Evolutionary conservation across 2,113 vertebrate genomes (phyloP).

Genomic region (Prunella fulvescens): DNA sequence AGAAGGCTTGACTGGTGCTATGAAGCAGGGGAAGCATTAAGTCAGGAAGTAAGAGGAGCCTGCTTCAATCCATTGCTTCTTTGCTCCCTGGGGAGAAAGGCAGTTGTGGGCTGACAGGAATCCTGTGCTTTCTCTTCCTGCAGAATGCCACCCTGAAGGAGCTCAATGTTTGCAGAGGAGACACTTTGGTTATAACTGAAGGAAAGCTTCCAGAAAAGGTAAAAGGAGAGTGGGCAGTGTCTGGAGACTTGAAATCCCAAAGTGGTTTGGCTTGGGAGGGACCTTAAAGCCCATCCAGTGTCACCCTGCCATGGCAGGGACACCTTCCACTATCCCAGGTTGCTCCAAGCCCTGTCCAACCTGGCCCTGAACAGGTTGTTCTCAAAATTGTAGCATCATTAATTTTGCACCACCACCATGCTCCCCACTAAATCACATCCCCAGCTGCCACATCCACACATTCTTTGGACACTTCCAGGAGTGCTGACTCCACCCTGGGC

Average conservation of each 20-base stretch:
- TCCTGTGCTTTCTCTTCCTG: background rate
- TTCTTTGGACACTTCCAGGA: background rate
- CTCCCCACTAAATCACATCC: background rate
- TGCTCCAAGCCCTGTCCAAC: background rate
- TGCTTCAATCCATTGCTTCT: background rate
- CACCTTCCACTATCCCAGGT: background rate
- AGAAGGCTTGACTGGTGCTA: conserved; percentile 38
- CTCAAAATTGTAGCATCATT: background rate
- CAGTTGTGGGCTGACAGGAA: fast-evolving
- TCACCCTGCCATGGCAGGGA: background rate
- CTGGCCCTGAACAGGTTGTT: background rate
- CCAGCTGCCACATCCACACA: background rate
- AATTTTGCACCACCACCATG: fast-evolving
- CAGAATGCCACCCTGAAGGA: conserved; percentile 86
- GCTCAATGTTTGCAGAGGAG: conserved; percentile 81
- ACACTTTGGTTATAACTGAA: conserved; percentile 85
- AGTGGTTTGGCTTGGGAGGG: background rate
- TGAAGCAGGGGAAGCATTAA: conserved; percentile 28
- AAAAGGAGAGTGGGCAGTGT: background rate
- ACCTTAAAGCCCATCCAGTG: background rate
- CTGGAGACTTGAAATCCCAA: background rate
- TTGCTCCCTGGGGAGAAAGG: background rate
- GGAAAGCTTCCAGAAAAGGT: conserved; percentile 86
- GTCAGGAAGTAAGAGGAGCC: conserved; percentile 5
- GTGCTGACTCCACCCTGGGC: background rate